These are phyloP conservation scores for Sepiola atlantica DNA, from an alignment of 2,888 invertebrate species.

Conservation along the genomic window DNA sequence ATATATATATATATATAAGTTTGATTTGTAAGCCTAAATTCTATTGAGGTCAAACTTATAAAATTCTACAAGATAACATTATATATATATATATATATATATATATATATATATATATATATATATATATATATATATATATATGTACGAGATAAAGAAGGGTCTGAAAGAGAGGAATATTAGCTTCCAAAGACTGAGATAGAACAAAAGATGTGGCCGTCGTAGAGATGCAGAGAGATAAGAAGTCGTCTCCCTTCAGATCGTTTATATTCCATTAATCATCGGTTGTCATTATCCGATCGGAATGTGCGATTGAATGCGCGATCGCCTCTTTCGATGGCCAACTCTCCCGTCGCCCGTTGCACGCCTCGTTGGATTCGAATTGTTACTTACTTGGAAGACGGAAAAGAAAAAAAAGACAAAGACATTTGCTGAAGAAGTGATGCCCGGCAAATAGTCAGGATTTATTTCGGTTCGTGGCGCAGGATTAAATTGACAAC, in stretches of 20 bases:
- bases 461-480: neutral
- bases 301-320: neutral
- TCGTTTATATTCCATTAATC: neutral
- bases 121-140: neutral
- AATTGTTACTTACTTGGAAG: neutral
- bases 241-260: no score
- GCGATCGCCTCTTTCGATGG: neutral
- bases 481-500: neutral
- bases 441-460: neutral
- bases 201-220: neutral
- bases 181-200: neutral
- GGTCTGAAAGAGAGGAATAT: neutral
- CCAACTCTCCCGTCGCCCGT: neutral
- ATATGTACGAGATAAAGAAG: neutral
- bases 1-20: no score
- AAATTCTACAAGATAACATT: no score
- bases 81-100: neutral
- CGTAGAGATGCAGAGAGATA: no score
- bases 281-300: neutral
- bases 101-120: neutral
- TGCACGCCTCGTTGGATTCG: neutral
- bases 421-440: neutral
- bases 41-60: no score
- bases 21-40: no score
- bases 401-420: neutral